Conservation (phyloP, 2,113 vertebrate species). For the Gasterosteus aculeatus region DNA sequence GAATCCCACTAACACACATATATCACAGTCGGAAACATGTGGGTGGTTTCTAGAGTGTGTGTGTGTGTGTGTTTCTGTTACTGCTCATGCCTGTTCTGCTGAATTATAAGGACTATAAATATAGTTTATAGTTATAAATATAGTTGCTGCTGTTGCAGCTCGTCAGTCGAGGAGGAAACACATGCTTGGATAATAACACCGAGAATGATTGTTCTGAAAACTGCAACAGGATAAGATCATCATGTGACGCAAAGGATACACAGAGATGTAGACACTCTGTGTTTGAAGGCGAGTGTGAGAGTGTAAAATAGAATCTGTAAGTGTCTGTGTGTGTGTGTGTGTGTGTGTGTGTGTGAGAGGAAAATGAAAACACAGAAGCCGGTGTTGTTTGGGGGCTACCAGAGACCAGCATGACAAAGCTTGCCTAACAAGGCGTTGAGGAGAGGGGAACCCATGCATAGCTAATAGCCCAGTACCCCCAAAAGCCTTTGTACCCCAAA, state of each 20-base stretch:
- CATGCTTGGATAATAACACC: conserved; percentile 12
- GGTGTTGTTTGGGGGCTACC: conserved; percentile 68
- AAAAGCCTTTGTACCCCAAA: conserved; percentile 65
- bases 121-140: too few species aligned
- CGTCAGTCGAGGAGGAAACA: conserved; percentile 17
- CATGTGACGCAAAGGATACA: conserved; percentile 40
- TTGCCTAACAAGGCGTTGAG: conserved; percentile 72
- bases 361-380: conserved; percentile 55
- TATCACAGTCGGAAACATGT: conserved; percentile 4
- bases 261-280: conserved; percentile 1
- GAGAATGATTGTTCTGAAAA: conserved; percentile 26
- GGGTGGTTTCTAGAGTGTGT: background rate
- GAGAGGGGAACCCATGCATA: conserved; percentile 74
- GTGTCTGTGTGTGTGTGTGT: conserved; percentile 9
- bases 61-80: background rate
- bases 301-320: conserved; percentile 17
- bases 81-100: background rate
- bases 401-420: conserved; percentile 74
- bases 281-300: background rate
- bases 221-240: conserved; percentile 10
- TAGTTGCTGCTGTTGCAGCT: conserved; percentile 27
- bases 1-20: background rate
- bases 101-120: background rate
- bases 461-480: conserved; percentile 65
- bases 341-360: conserved; percentile 9